Base-by-base conservation (phyloP, 2,888 invertebrate species). In the Drosophila limbata region DNA sequence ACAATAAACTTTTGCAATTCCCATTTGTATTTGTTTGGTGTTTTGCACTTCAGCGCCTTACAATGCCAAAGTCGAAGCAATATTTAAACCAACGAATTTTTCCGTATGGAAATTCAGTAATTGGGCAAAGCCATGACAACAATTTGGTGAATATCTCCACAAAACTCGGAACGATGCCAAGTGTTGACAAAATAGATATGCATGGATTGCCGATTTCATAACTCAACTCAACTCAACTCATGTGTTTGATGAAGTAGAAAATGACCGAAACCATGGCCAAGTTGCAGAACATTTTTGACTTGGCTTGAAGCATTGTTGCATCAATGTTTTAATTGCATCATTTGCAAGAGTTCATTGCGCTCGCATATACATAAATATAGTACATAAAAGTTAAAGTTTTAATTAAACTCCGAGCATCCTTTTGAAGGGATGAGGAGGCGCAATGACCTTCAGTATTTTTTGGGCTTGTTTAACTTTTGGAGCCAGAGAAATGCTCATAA, bases 11-110 rank as follows among this genome's bases (percentile, higher is more conserved):
- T 66, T 71, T 63, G 59, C 79, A 66, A 64, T 73, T 64, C 66
- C 62, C 81, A 77, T 59, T 77, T 69, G 73, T 56, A 61, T 73
- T 74, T 51, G 42, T 28, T 47, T 65, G 37, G 52, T 69, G 66
- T 81, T 81, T 81, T 56, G 69, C 81, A 81, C 84, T 86, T 81
- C 66, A 75, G 61, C 64, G 72, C 50, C 50, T 71, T 48, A 53
- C 50, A 57, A 53, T 57, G 48, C 74, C 57, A 68, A 48, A 69
- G 56, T 52, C 45, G 47, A n/a, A 65, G 77, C 55, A 62, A 61
- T 50, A 48, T 57, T 65, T 65, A 48, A 35, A 37, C 52, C 39
- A 37, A 52, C 62, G 39, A 42, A 13, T 28, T 44, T 25, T 56
- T 56, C 62, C 33, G 53, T 62, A 69, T 67, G 60, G 33, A 60